A percentile compares a stretch with the other conserved stretches of the same genome.
Conservation (phyloP, 1,140 invertebrate species). For the Drosophila santomea region DNA sequence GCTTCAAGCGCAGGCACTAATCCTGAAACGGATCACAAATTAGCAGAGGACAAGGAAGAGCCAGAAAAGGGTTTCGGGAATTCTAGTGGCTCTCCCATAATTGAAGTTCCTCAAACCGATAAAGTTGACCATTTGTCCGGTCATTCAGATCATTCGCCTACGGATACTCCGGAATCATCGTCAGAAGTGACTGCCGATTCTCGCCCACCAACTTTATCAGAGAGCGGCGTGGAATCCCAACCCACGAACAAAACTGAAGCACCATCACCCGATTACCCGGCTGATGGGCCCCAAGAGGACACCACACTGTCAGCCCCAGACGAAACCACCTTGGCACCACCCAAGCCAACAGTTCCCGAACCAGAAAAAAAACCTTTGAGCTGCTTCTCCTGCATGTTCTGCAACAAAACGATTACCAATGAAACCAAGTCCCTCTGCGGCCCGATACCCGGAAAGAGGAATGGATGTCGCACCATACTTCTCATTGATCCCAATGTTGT, state of each 20-base stretch:
- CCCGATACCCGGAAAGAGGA: neutral
- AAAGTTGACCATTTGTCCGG: neutral
- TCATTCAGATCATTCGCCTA: neutral
- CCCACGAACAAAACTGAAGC: neutral
- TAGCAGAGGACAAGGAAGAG: neutral
- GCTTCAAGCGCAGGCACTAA: neutral
- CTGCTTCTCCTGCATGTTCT: constrained; percentile 28
- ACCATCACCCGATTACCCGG: constrained; percentile 10
- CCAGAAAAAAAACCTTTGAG: neutral
- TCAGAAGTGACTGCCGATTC: constrained; percentile 3
- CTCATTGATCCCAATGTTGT: neutral
- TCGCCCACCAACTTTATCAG: neutral
- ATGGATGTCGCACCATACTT: constrained; percentile 18
- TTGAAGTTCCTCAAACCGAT: neutral
- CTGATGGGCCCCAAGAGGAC: neutral
- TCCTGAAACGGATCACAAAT: neutral
- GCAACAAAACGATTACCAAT: neutral
- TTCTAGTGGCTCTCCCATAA: neutral
- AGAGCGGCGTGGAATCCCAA: neutral
- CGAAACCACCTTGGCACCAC: neutral
- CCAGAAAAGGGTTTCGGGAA: neutral
- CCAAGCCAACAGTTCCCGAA: neutral
- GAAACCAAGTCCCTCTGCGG: neutral
- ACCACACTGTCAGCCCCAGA: neutral
- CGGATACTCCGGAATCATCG: neutral